A percentile compares a stretch with the other conserved stretches of the same genome.
phyloP scores from a whole-genome alignment of 1,140 invertebrate genomes.

The Anoplophora glabripennis region DNA sequence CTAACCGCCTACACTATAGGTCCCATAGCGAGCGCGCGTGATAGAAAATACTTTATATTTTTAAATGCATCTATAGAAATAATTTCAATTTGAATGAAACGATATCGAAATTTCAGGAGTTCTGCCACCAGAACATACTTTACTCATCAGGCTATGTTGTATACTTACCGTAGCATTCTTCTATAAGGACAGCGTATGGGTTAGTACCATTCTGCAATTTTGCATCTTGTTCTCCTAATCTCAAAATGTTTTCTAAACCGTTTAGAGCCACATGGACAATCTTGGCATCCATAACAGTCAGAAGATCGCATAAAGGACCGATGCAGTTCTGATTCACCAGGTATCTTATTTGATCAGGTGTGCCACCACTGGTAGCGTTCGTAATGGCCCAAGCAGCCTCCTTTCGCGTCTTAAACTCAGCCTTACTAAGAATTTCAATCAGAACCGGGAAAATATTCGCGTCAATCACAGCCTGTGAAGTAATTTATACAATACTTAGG shows the following conservation, averaged over 20 bases:
- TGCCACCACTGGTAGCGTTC: constrained; percentile 94
- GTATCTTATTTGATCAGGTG: constrained; percentile 86
- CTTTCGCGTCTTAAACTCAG: constrained; percentile 95
- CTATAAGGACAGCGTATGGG: constrained; percentile 87
- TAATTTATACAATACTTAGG: no score
- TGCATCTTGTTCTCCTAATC: constrained; percentile 83
- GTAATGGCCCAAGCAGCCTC: constrained; percentile 98
- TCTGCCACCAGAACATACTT: no score
- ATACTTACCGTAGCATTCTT: constrained; percentile 90
- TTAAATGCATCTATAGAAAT: no score
- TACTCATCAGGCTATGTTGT: background rate
- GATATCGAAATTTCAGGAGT: no score
- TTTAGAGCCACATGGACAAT: constrained; percentile 98
- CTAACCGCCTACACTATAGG: no score
- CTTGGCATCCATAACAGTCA: constrained; percentile 92
- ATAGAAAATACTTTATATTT: no score
- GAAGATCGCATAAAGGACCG: constrained; percentile 88
- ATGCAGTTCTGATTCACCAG: constrained; percentile 76
- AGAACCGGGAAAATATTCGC: constrained; percentile 91
- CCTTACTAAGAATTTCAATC: constrained; percentile 86
- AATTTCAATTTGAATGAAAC: no score
- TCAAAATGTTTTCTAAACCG: constrained; percentile 93
- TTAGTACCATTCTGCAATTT: constrained; percentile 73
- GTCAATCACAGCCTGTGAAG: constrained; percentile 84
- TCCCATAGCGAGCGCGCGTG: no score